Evolutionary conservation across 2,113 vertebrate species (phyloP).

Genomic region (Mellivora capensis): DNA sequence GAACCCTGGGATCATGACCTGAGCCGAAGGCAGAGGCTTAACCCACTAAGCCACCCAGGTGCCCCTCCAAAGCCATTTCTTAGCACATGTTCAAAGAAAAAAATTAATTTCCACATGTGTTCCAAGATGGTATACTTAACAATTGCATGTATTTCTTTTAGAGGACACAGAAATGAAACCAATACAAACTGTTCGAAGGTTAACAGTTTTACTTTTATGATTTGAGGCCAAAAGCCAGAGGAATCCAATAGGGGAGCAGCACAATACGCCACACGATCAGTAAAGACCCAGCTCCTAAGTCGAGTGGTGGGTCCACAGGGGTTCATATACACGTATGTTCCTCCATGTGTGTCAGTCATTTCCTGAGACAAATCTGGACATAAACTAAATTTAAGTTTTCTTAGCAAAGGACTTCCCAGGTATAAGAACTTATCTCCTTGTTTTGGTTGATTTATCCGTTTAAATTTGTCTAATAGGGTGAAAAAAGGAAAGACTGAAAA

Average conservation of each 20-base stretch:
- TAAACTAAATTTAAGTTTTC: neutral
- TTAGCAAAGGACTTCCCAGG: neutral
- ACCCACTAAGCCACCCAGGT: too few species aligned
- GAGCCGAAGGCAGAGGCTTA: too few species aligned
- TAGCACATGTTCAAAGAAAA: neutral
- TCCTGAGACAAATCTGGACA: neutral
- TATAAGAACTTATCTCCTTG: neutral
- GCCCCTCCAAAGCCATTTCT: neutral
- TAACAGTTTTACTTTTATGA: neutral
- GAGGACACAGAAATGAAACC: neutral
- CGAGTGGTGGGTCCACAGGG: neutral
- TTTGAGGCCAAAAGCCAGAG: neutral
- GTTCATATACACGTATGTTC: neutral
- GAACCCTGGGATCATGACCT: too few species aligned
- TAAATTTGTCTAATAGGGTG: neutral
- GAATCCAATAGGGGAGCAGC: neutral
- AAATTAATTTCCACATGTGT: neutral
- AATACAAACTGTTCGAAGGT: neutral
- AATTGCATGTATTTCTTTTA: neutral
- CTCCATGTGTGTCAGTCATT: neutral
- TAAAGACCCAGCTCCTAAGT: neutral
- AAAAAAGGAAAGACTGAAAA: neutral
- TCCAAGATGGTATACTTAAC: neutral
- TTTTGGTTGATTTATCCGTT: neutral
- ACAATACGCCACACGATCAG: fast-evolving